These are phyloP conservation scores for Sebastes hubbsi DNA, from an alignment of 2,797 vertebrate species.

Conservation along the genomic window DNA sequence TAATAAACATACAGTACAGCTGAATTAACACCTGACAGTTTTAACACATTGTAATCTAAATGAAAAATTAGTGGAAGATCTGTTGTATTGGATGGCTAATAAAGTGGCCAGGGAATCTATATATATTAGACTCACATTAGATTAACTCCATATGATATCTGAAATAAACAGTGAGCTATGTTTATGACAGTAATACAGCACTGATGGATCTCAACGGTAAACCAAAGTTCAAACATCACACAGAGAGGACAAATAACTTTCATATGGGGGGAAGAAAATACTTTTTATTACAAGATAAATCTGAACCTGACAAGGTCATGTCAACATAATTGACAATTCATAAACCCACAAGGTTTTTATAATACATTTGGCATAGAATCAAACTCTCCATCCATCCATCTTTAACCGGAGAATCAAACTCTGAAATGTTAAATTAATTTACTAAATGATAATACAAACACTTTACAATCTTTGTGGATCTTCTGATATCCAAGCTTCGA, in stretches of 20 bases:
- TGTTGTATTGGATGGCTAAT: neutral
- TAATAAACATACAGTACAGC: neutral
- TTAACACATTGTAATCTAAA: neutral
- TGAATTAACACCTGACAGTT: neutral
- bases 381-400: neutral
- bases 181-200: neutral
- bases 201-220: neutral
- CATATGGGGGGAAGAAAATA: neutral
- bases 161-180: neutral
- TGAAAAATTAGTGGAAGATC: no score
- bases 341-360: constrained; percentile 67
- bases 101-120: neutral
- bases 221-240: neutral
- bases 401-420: constrained; percentile 2
- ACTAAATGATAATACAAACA: constrained; percentile 3
- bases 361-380: constrained; percentile 36
- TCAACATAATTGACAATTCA: constrained; percentile 50
- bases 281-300: constrained; percentile 36
- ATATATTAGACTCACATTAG: neutral
- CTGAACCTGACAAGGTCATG: constrained; percentile 23
- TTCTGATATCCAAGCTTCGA: neutral
- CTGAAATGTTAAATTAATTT: constrained; percentile 9
- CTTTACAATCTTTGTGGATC: neutral
- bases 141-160: neutral
- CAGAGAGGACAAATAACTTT: neutral